phyloP scores from a whole-genome alignment of 2,797 vertebrate genomes.

The Sebastolobus alascanus region DNA sequence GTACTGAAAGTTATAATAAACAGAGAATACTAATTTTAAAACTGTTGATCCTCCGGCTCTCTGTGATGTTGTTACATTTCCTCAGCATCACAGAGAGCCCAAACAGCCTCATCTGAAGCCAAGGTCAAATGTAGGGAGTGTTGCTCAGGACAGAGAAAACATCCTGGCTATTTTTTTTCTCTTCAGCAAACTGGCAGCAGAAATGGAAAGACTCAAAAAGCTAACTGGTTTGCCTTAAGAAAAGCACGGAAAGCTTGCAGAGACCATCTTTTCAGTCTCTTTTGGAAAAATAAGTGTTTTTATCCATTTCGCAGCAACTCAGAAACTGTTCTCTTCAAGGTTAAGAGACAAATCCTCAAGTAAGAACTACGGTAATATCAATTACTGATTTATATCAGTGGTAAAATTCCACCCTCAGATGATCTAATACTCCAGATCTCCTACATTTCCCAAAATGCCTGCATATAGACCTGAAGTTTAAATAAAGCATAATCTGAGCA shows the following conservation, averaged over 20 bases:
- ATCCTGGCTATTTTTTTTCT: conserved; percentile 46
- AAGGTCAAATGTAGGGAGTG: conserved; percentile 66
- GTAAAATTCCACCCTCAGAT: background rate
- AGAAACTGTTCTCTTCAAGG: background rate
- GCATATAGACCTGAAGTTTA: background rate
- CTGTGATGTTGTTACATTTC: conserved; percentile 36
- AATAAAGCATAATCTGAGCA: background rate
- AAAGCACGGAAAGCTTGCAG: conserved; percentile 6
- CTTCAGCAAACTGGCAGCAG: conserved; percentile 56
- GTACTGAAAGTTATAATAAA: background rate
- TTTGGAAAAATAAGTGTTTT: background rate
- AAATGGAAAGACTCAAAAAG: conserved; percentile 42
- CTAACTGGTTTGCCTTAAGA: conserved; percentile 13
- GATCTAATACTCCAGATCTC: background rate
- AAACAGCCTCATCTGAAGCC: conserved; percentile 44
- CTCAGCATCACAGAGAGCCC: conserved; percentile 19
- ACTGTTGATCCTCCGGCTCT: background rate
- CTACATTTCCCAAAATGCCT: background rate
- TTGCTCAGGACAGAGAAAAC: conserved; percentile 55
- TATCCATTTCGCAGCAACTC: background rate
- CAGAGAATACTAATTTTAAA: background rate
- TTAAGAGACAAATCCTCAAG: background rate
- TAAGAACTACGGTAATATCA: background rate
- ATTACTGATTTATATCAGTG: background rate
- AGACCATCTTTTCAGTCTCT: background rate